Base-by-base conservation (phyloP, 2,888 invertebrate genomes). In the Ceramica pisi region DNA sequence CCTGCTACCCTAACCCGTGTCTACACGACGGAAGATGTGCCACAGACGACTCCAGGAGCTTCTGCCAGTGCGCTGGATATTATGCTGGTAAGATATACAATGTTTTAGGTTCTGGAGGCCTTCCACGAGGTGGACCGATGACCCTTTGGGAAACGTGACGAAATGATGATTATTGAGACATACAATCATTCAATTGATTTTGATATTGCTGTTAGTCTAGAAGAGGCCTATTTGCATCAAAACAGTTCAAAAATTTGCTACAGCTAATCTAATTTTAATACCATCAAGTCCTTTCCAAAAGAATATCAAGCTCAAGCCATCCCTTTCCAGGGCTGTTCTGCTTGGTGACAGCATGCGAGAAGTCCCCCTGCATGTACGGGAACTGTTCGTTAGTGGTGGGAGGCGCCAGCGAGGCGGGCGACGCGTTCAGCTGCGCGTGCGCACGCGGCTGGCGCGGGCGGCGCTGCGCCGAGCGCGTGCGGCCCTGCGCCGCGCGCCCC, bases 1-100 rank as follows among this genome's bases (percentile, higher is more conserved):
- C 97, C 0, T 98, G 98, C 90, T 95, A 96, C 63, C 98, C 98
- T 0, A 97, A 97, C 92, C 98, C 98, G 0, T 98, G 98, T 86
- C 93, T 97, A 75, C 97, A 97, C 89, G 97, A 96, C 16, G 98
- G 98, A 0, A 97, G 96, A 85, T 98, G 98, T 89, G 93, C 97
- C 10, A 90, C 95, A 3, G 97, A 96, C 60, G 97, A 97, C 35
- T 91, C 92, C 9, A 97, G 92, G 77, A 97, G 96, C 83, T 96
- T 96, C 72, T 98, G 98, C 87, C 97, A 97, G 80, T 98, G 98
- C 89, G 92, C 93, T 44, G 97, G 97, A 76, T 97, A 97, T 90
- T 98, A 97, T 85, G 97, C 97, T 81, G 98, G 98, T 97, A 94
- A 80, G 70, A 19, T 19, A 31, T 53, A 53, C 12, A 50, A 38